phyloP scores from a whole-genome alignment of 1,140 invertebrate genomes.

The Bombus terrestris region DNA sequence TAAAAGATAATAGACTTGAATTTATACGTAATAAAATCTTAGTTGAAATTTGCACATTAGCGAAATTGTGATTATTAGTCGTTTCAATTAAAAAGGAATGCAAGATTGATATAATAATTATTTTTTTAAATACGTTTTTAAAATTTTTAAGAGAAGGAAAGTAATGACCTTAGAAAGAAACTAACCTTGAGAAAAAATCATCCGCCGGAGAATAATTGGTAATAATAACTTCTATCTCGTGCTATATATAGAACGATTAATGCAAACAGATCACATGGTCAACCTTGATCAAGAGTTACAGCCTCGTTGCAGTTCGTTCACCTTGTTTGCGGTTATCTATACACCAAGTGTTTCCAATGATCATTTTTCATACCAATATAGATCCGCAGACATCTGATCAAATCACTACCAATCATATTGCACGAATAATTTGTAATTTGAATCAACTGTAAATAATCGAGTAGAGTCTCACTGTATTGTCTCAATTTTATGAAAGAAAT shows the following conservation, averaged over 20 bases:
- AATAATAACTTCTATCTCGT: background rate
- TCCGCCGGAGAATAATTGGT: background rate
- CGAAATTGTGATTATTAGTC: background rate
- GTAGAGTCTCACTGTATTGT: too few relatives aligned
- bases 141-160: background rate
- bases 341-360: background rate
- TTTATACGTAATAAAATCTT: background rate
- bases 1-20: background rate
- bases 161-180: background rate
- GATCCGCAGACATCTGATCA: background rate
- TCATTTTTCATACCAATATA: background rate
- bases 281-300: background rate
- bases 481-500: too few relatives aligned
- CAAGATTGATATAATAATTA: background rate
- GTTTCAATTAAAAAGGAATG: background rate
- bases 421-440: background rate
- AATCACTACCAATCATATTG: background rate
- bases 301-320: constrained; percentile 17
- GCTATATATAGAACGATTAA: constrained; percentile 5
- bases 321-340: background rate
- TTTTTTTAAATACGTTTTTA: background rate
- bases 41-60: background rate
- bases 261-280: background rate
- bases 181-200: background rate
- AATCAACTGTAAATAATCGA: background rate